These are phyloP conservation scores for Crepidodera aurea DNA, from an alignment of 2,888 invertebrate genomes.

Conservation along the genomic window DNA sequence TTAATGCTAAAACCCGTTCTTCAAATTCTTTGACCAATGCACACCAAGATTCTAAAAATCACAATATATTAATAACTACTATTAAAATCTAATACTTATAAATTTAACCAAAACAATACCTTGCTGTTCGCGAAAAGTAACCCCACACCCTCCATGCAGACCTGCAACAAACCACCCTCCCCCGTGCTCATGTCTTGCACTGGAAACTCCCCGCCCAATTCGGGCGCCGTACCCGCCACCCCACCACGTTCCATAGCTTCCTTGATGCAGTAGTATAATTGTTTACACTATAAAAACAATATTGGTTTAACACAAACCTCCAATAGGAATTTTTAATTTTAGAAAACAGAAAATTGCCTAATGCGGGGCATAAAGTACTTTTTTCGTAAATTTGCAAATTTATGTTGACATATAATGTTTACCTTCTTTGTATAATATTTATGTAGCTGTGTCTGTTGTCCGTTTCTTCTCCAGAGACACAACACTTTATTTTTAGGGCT, in stretches of 20 bases:
- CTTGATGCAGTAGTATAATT: slow-evolving; percentile 98
- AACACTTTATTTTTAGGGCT: slow-evolving; percentile 97
- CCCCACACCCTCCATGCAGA: slow-evolving; percentile 99
- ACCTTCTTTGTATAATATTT: slow-evolving; percentile 99
- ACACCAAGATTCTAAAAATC: slow-evolving; percentile 33
- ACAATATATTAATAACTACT: slow-evolving; percentile 14
- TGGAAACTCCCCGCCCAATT: slow-evolving; percentile 95
- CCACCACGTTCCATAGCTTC: slow-evolving; percentile 96
- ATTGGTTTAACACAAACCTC: slow-evolving; percentile 16
- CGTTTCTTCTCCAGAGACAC: slow-evolving; percentile 96
- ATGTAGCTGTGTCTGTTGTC: slow-evolving; percentile 93
- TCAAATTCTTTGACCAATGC: slow-evolving; percentile 19
- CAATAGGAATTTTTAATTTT: too few species aligned
- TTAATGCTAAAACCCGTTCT: neutral
- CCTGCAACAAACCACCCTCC: slow-evolving; percentile 96
- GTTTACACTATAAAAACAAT: slow-evolving; percentile 82
- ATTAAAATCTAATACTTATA: slow-evolving; percentile 10
- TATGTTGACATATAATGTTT: too few species aligned
- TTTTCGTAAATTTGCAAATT: too few species aligned
- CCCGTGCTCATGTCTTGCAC: slow-evolving; percentile 97
- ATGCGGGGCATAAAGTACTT: too few species aligned
- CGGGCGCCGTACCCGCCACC: slow-evolving; percentile 71
- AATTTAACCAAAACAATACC: slow-evolving; percentile 68
- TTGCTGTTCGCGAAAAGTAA: slow-evolving; percentile 99
- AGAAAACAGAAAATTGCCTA: too few species aligned